These are phyloP conservation scores for Pentalonia nigronervosa DNA, from an alignment of 1,140 invertebrate genomes.

Conservation along the genomic window DNA sequence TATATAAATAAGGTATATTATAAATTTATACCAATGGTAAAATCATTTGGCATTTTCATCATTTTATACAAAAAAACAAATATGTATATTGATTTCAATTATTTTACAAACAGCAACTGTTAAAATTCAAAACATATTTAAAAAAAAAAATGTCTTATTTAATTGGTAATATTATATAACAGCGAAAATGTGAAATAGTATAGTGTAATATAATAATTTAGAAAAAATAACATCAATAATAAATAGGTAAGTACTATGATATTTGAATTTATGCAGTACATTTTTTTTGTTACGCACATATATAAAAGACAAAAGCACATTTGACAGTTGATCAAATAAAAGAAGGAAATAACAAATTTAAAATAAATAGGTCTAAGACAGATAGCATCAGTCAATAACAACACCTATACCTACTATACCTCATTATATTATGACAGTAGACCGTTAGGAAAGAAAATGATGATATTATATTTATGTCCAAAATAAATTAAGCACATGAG, in stretches of 20 bases:
- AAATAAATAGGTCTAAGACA: neutral
- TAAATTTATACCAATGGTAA: neutral
- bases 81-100: neutral
- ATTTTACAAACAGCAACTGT: neutral
- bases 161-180: neutral
- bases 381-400: neutral
- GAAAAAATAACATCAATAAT: neutral
- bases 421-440: neutral
- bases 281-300: neutral
- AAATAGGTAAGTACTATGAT: neutral
- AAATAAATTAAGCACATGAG: neutral
- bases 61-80: neutral
- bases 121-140: neutral
- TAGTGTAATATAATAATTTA: slow-evolving; percentile 4
- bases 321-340: slow-evolving; percentile 8
- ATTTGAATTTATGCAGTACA: neutral
- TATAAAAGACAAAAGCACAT: neutral
- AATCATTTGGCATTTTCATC: slow-evolving; percentile 2
- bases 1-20: neutral
- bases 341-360: neutral
- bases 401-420: neutral
- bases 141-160: neutral
- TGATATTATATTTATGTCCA: neutral
- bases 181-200: neutral
- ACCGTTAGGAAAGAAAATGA: neutral